Evolutionary conservation across 1,140 invertebrate species (phyloP).

Genomic region (Amyelois transitella): DNA sequence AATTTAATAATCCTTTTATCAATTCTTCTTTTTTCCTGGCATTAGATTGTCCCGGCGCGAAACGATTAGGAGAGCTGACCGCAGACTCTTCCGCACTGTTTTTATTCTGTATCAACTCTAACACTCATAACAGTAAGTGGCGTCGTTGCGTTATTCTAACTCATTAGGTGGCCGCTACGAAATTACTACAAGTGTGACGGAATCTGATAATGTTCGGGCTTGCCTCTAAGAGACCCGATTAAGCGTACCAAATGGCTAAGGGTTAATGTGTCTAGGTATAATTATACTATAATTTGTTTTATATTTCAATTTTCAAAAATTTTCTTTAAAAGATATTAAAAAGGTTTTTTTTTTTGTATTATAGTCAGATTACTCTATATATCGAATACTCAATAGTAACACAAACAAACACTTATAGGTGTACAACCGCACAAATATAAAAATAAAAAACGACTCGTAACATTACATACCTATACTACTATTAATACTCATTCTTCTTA

Average conservation of each 20-base stretch:
- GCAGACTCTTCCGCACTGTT: not conserved
- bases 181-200: slow-evolving; percentile 62
- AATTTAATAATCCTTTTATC: too few relatives aligned
- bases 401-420: too few relatives aligned
- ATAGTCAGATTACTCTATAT: too few relatives aligned
- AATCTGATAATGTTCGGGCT: slow-evolving; percentile 60
- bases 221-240: slow-evolving; percentile 41
- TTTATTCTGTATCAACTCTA: slow-evolving; percentile 13
- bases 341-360: too few relatives aligned
- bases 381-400: too few relatives aligned
- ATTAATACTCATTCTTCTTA: too few relatives aligned
- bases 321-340: too few relatives aligned
- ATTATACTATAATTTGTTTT: not conserved
- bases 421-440: too few relatives aligned
- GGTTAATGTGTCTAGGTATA: not conserved
- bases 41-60: too few relatives aligned
- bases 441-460: too few relatives aligned
- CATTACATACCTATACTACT: too few relatives aligned
- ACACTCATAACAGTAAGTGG: slow-evolving; percentile 46
- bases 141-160: slow-evolving; percentile 54
- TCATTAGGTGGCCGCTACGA: slow-evolving; percentile 53
- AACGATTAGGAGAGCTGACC: not conserved
- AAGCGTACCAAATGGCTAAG: slow-evolving; percentile 43
- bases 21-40: too few relatives aligned
- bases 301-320: not conserved